These are phyloP conservation scores for Gerris lacustris DNA, from an alignment of 2,888 invertebrate genomes.

Conservation along the genomic window DNA sequence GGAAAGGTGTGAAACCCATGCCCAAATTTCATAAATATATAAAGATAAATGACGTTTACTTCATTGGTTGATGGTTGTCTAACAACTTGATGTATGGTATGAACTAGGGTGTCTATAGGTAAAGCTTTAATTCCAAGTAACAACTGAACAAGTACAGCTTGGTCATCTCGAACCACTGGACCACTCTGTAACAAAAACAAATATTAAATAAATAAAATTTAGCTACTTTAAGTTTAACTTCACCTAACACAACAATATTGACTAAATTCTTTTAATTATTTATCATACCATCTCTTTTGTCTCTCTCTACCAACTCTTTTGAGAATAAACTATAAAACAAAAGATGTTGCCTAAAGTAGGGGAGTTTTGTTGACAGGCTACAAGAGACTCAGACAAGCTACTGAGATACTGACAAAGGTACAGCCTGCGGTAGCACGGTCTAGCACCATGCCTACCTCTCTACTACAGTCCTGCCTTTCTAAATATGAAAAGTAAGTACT, in stretches of 20 bases:
- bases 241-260: not conserved
- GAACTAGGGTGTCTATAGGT: slow-evolving; percentile 70
- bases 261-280: not conserved
- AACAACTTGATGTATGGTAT: slow-evolving; percentile 67
- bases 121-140: slow-evolving; percentile 69
- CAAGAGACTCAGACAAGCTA: slow-evolving; percentile 52
- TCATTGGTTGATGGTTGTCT: slow-evolving; percentile 55
- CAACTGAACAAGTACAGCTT: slow-evolving; percentile 63
- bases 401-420: slow-evolving; percentile 60
- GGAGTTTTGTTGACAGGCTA: slow-evolving; percentile 49
- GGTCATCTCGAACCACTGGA: slow-evolving; percentile 53
- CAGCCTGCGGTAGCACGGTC: slow-evolving; percentile 43
- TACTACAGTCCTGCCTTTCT: slow-evolving; percentile 28
- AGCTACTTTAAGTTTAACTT: not conserved
- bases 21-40: not conserved
- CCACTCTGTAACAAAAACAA: slow-evolving; percentile 39
- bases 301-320: too few relatives aligned
- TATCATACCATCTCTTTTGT: too few relatives aligned
- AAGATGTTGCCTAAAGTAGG: slow-evolving; percentile 32
- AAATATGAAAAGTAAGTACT: slow-evolving; percentile 40
- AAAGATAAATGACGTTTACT: slow-evolving; percentile 24
- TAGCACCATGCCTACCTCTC: not conserved
- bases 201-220: not conserved
- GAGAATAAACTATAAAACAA: too few relatives aligned
- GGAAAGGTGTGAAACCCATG: too few relatives aligned